phyloP scores from a whole-genome alignment of 2,113 vertebrate species.

The Tachuris rubrigastra region DNA sequence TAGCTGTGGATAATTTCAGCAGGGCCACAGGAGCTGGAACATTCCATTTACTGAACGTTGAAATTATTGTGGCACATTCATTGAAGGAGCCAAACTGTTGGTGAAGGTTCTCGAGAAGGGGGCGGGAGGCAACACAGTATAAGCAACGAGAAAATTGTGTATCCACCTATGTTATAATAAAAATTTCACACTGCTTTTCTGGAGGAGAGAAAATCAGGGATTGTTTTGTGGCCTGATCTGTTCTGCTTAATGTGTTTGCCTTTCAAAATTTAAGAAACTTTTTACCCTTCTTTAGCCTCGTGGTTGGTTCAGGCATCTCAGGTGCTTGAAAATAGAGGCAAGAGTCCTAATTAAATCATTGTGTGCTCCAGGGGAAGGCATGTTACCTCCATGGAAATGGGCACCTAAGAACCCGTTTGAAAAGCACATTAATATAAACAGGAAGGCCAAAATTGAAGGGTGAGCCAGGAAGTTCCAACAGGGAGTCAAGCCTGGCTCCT shows the following conservation, averaged over 20 bases:
- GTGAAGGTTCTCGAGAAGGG: background rate
- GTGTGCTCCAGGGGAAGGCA: background rate
- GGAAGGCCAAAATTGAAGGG: background rate
- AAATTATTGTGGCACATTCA: fast-evolving
- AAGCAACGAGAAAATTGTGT: background rate
- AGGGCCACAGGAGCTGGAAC: background rate
- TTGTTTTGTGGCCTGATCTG: background rate
- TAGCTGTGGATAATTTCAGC: too few relatives aligned
- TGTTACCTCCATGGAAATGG: fast-evolving
- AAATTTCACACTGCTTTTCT: too few relatives aligned
- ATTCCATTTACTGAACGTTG: fast-evolving
- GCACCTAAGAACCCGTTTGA: background rate
- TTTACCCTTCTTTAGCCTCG: background rate
- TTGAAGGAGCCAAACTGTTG: background rate
- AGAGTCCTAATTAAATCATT: fast-evolving
- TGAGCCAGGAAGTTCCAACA: background rate
- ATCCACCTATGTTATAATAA: background rate
- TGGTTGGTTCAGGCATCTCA: background rate
- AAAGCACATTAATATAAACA: fast-evolving
- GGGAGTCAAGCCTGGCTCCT: background rate
- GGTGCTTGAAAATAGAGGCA: background rate
- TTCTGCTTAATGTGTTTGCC: background rate
- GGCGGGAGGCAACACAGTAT: background rate
- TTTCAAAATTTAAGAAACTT: background rate
- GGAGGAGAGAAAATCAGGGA: fast-evolving